phyloP scores from a whole-genome alignment of 1,140 invertebrate species.

The Papilio aristodemus region DNA sequence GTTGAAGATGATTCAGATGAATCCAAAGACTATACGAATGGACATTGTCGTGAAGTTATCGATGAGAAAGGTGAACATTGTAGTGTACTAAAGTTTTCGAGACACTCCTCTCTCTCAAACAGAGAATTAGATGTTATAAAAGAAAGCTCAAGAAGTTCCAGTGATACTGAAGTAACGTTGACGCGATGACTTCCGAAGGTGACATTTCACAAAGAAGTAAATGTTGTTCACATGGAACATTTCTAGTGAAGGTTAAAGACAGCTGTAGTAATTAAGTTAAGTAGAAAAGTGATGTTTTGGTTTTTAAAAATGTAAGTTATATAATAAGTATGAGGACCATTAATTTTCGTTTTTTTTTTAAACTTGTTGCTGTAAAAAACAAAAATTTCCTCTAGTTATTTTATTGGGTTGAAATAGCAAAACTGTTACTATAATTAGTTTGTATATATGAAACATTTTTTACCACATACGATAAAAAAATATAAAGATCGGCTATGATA shows the following conservation, averaged over 20 bases:
- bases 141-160: constrained; percentile 79
- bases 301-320: constrained; percentile 49
- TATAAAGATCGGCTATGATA: neutral
- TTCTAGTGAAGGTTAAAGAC: constrained; percentile 39
- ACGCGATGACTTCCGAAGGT: constrained; percentile 77
- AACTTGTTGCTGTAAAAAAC: neutral
- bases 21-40: constrained; percentile 56
- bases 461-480: neutral
- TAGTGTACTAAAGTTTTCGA: constrained; percentile 69
- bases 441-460: neutral
- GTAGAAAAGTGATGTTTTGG: constrained; percentile 40
- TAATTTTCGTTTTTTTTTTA: constrained; percentile 44
- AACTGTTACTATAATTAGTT: neutral
- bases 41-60: constrained; percentile 59
- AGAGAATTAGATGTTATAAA: constrained; percentile 79
- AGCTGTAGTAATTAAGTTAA: constrained; percentile 43
- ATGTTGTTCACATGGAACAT: constrained; percentile 65
- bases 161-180: constrained; percentile 78
- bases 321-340: constrained; percentile 62
- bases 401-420: neutral
- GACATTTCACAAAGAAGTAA: constrained; percentile 65
- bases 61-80: constrained; percentile 73
- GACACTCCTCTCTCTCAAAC: constrained; percentile 73
- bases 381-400: neutral
- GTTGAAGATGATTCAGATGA: constrained; percentile 68